phyloP scores from a whole-genome alignment of 1,140 invertebrate species.

The Holotrichia oblita region DNA sequence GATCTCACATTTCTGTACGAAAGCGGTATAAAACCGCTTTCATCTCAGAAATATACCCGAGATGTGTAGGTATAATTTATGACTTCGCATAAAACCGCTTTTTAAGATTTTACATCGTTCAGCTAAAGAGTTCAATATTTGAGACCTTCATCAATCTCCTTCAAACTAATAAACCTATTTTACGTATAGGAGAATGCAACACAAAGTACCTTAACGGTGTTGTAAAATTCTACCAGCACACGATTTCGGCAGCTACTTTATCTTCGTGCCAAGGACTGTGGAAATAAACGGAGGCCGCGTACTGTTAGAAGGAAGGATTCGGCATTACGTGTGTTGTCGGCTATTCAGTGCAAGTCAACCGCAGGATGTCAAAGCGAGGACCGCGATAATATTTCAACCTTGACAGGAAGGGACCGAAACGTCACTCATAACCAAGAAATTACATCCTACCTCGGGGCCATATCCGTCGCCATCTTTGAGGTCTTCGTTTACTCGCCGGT shows the following conservation, averaged over 20 bases:
- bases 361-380: constrained; percentile 28
- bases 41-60: background rate
- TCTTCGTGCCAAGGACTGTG: background rate
- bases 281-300: background rate
- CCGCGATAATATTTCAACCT: constrained; percentile 36
- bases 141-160: constrained; percentile 21
- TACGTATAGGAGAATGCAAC: constrained; percentile 10
- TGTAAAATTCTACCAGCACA: constrained; percentile 16
- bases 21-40: background rate
- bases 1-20: too few relatives aligned
- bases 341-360: constrained; percentile 27
- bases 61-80: background rate
- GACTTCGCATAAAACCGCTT: constrained; percentile 2
- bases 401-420: constrained; percentile 37
- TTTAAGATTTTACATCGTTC: background rate
- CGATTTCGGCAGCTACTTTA: constrained; percentile 30
- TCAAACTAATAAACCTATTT: constrained; percentile 28
- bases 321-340: constrained; percentile 27
- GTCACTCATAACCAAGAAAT: constrained; percentile 40
- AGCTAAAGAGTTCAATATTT: constrained; percentile 27
- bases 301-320: constrained; percentile 9
- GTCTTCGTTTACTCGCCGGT: constrained; percentile 20
- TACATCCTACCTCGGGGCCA: constrained; percentile 32
- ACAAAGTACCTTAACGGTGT: constrained; percentile 20
- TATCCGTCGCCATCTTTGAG: constrained; percentile 32